phyloP scores from a whole-genome alignment of 1,140 invertebrate genomes.

The Meloidogyne hapla region DNA sequence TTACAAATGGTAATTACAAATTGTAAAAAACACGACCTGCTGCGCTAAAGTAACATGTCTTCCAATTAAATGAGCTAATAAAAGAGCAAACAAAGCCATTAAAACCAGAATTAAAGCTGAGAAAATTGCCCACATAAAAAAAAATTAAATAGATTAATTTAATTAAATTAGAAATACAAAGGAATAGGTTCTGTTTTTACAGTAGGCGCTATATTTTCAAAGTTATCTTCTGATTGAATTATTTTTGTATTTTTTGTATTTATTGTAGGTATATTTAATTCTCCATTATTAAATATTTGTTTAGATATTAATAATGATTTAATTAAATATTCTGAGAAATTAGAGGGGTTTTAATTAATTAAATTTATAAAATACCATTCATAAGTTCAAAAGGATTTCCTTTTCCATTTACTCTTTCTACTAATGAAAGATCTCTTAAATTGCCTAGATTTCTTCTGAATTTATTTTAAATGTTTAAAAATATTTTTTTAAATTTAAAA shows the following conservation, averaged over 20 bases:
- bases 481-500: too few species aligned
- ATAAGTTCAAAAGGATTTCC: constrained; percentile 19
- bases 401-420: constrained; percentile 6
- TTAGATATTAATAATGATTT: too few species aligned
- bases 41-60: not conserved
- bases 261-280: too few species aligned
- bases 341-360: not conserved
- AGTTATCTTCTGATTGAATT: too few species aligned
- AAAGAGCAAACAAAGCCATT: constrained; percentile 9
- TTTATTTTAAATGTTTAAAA: not conserved
- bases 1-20: too few species aligned
- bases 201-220: too few species aligned
- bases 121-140: constrained; percentile 29
- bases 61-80: constrained; percentile 18
- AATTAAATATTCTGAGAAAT: not conserved
- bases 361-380: not conserved
- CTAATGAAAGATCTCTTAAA: not conserved
- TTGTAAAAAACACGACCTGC: not conserved
- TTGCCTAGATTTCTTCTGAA: constrained; percentile 16
- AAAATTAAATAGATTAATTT: too few species aligned
- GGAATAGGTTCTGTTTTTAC: too few species aligned
- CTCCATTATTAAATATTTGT: too few species aligned
- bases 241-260: too few species aligned
- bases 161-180: too few species aligned
- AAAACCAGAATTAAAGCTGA: constrained; percentile 12